Evolutionary conservation across 1,140 invertebrate species (phyloP), one percentile per base, ranked within the genome.

Genomic region (Megalonaias nervosa): DNA sequence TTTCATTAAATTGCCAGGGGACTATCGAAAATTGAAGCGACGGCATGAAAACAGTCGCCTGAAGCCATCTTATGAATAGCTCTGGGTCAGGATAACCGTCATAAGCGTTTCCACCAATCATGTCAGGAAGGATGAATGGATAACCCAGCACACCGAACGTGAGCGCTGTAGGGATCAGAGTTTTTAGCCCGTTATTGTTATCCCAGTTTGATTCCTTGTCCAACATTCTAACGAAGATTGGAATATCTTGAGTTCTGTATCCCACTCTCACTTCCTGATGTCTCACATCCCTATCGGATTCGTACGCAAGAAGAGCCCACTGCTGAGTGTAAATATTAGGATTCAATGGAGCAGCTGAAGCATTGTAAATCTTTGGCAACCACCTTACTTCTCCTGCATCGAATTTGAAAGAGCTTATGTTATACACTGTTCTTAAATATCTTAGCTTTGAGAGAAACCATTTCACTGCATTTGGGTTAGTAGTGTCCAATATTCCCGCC

Each of bases 101-200:
- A 91, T 93, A 90, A 0, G 94, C 96, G 89, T 98, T 98, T 5
- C 97, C 97, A 4, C 97, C 97, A 82, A 99, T 94, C 96, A 98
- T 97, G 87, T 98, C 97, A 0, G 97, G 96, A 3, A 98, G 90
- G 14, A 98, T 94, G 82, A 95, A 94, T 0, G 94, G 93, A 90
- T 98, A 98, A 4, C 97, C 97, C 75, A 95, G 93, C 60, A 97
- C 87, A 81, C 96, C 96, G 78, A 97, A 95, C 56, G 95, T 94
- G 1, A 97, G 90, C 0, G 95, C 89, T 2, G 95, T 95, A 0
- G 96, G 95, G 58, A 98, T 94, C 14, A 98, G 85, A 0, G 96
- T 95, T 84, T 94, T 93, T n/a, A 98, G 91, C 0, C 97, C 97
- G 88, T 97, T 96, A 0, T 74, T 77, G 77, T 95, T 93, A 9